Conservation (phyloP, 1,140 invertebrate species). For the Antheraea mylitta region DNA sequence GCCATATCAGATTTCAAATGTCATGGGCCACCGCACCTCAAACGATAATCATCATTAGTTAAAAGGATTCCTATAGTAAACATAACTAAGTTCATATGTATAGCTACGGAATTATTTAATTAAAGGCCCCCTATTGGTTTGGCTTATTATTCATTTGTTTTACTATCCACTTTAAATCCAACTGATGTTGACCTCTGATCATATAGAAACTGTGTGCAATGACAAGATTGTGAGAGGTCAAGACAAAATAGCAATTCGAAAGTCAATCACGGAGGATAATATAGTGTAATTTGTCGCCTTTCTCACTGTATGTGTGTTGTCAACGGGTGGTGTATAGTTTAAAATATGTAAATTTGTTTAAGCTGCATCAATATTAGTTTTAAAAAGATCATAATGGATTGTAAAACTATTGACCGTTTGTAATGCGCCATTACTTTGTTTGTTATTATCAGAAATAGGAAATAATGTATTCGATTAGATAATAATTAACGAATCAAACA, state of each 20-base stretch:
- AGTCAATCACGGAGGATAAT: not conserved
- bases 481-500: not conserved
- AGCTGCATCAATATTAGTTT: not conserved
- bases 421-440: not conserved
- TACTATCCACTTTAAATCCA: not conserved
- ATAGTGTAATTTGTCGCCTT: constrained; percentile 4
- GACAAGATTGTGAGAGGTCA: not conserved
- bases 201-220: not conserved
- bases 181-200: not conserved
- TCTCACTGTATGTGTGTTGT: not conserved
- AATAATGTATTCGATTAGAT: not conserved
- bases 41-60: not conserved
- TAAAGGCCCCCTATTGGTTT: not conserved
- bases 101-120: not conserved
- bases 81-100: not conserved
- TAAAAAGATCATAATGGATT: not conserved
- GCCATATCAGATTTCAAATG: not conserved
- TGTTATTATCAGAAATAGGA: not conserved
- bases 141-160: constrained; percentile 1
- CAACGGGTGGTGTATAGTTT: constrained; percentile 2
- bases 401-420: not conserved
- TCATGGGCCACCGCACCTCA: not conserved
- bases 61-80: not conserved
- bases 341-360: not conserved
- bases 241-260: not conserved